Evolutionary conservation across 2,113 vertebrate species (phyloP), one percentile per base, ranked within the genome.

Genomic region (Nannobrachium achirus): DNA sequence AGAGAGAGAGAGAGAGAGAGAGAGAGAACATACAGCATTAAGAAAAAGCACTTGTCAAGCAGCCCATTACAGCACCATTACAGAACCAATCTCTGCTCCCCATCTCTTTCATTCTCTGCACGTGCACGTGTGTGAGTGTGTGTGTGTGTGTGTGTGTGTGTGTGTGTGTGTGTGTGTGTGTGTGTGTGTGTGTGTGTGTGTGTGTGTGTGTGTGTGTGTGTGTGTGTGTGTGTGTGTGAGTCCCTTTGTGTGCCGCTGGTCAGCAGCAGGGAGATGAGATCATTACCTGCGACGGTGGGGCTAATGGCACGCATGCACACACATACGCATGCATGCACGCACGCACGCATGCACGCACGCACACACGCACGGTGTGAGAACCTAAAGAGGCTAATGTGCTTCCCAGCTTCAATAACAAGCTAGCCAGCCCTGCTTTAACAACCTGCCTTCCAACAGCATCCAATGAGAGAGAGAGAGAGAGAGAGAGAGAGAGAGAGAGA

Each of bases 231-330:
- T 71, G 71, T 65, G 75, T 65, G 53, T 69, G 53, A 76, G 76
- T 86, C 73, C 65, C 69, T 73, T 67, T 76, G 73, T 84, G 62
- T 81, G 79, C 73, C 63, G 78, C 71, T 69, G 79, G 81, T 87
- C 80, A 79, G 78, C 75, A 66, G 62, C n/a, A 56, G 75, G 73
- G 69, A 85, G 79, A 88, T 84, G 86, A 90, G 78, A 88, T 89
- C 87, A 90, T 89, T 90, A 90, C 87, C 85, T 86, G 85, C 81
- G 81, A 89, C 86, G 88, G 82, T 53, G 14, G 74, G 85, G 83
- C 81, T 90, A 88, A 89, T 87, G 83, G 82, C 75, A 75, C 73
- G 78, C 81, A 58, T 57, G 60, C 49, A 51, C 65, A 50, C 48
- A 66, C 68, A 70, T 56, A 69, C 78, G 75, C 78, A 69, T 41